Conservation (phyloP, 2,888 invertebrate species). For the Melinaea marsaeus region DNA sequence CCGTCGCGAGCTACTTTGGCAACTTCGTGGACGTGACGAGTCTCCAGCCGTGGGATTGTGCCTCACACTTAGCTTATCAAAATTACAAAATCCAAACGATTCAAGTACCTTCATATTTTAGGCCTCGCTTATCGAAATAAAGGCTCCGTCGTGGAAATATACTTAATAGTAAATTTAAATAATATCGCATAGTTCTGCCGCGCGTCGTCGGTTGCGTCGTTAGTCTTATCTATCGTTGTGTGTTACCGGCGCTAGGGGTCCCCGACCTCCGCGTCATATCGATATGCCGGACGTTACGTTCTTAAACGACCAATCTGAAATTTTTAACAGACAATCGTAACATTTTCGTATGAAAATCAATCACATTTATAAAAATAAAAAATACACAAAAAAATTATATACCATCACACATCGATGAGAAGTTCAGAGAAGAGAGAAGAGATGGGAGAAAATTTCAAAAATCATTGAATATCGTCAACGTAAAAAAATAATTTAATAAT, state of each 20-base stretch:
- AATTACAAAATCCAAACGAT: constrained; percentile 12
- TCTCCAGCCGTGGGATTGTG: constrained; percentile 59
- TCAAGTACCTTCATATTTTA: constrained; percentile 52
- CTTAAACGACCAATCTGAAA: constrained; percentile 78
- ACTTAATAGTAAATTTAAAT: constrained; percentile 59
- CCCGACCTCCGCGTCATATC: constrained; percentile 49
- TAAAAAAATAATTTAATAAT: too few species aligned
- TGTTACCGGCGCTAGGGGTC: constrained; percentile 37
- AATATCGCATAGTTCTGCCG: constrained; percentile 34
- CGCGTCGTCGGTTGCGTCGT: constrained; percentile 29
- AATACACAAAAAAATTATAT: too few species aligned
- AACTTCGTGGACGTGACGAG: constrained; percentile 71
- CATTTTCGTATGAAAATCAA: constrained; percentile 6
- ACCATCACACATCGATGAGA: too few species aligned
- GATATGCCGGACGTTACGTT: constrained; percentile 71
- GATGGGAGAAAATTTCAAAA: constrained; percentile 8
- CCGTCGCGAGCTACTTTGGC: constrained; percentile 69
- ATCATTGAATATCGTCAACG: background rate
- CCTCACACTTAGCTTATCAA: constrained; percentile 32
- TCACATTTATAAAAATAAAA: too few species aligned
- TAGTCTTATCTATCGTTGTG: constrained; percentile 73
- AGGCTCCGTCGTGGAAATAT: constrained; percentile 71
- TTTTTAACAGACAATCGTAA: constrained; percentile 29
- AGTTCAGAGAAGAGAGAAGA: background rate
- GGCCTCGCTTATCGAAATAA: constrained; percentile 69